Percentiles rank a stretch among this genome's conserved stretches.
Evolutionary conservation across 2,113 vertebrate genomes (phyloP).

Genomic region (Puffinus mauretanicus): DNA sequence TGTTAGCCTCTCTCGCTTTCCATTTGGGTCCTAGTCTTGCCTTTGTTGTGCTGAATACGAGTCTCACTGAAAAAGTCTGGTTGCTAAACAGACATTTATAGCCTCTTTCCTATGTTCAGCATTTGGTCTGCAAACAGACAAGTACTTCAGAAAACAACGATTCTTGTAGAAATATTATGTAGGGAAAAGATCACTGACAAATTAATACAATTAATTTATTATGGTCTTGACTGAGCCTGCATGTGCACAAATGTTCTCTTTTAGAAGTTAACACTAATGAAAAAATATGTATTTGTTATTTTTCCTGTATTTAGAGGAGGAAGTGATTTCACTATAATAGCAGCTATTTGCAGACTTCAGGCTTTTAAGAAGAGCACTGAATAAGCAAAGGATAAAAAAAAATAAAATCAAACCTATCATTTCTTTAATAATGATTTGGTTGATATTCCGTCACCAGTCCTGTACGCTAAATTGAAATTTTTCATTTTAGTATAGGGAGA

Average conservation of each 20-base stretch:
- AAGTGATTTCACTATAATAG: not conserved
- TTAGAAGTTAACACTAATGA: not conserved
- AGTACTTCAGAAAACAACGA: not conserved
- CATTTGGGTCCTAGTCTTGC: not conserved
- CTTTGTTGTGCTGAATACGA: not conserved
- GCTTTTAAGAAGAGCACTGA: not conserved
- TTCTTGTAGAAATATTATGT: not conserved
- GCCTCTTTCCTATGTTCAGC: not conserved
- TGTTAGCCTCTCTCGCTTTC: not conserved
- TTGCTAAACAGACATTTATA: not conserved
- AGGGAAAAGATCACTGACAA: not conserved
- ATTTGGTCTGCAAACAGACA: not conserved
- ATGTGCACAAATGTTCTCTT: not conserved
- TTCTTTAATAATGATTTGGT: not conserved
- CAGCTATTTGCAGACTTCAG: not conserved
- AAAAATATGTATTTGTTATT: not conserved
- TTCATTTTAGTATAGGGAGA: not conserved
- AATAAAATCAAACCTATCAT: not conserved
- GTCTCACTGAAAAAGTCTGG: not conserved
- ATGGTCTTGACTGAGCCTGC: not conserved
- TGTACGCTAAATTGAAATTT: fast-evolving
- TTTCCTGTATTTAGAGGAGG: not conserved
- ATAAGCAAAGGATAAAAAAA: not conserved
- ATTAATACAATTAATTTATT: not conserved
- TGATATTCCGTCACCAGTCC: not conserved